Conservation (phyloP, 2,797 vertebrate genomes). For the Spinibarbus caldwelli region DNA sequence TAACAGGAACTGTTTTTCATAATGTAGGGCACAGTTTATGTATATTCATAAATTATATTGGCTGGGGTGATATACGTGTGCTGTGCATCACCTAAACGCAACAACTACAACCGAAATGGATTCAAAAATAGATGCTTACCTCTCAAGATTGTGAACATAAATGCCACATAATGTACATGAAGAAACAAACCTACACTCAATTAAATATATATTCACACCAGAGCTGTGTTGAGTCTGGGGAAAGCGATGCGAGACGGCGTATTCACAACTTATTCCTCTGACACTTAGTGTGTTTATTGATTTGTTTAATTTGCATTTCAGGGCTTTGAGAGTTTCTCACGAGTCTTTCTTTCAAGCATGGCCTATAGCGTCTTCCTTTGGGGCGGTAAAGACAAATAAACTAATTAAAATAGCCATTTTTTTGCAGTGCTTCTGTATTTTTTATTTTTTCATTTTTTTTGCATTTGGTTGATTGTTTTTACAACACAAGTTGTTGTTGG, state of each 20-base stretch:
- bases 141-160: not conserved
- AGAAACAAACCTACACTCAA: not conserved
- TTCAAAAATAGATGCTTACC: not conserved
- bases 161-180: not conserved
- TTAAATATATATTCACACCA: slow-evolving; percentile 20
- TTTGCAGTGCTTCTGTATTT: not conserved
- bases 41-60: not conserved
- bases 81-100: not conserved
- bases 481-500: too few species aligned
- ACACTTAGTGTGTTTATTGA: slow-evolving; percentile 27
- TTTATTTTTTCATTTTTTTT: too few species aligned
- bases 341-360: not conserved
- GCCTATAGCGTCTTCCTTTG: not conserved
- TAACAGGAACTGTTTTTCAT: not conserved
- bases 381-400: not conserved
- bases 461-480: too few species aligned
- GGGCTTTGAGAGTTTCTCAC: not conserved
- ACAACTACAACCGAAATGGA: not conserved
- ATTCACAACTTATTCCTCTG: slow-evolving; percentile 5
- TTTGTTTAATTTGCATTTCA: slow-evolving; percentile 34
- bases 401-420: not conserved
- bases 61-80: not conserved
- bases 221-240: not conserved
- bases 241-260: not conserved
- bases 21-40: not conserved